Evolutionary conservation across 2,888 invertebrate species (phyloP), one percentile per base, ranked within the genome.

Genomic region (Quadroppia sp.): DNA sequence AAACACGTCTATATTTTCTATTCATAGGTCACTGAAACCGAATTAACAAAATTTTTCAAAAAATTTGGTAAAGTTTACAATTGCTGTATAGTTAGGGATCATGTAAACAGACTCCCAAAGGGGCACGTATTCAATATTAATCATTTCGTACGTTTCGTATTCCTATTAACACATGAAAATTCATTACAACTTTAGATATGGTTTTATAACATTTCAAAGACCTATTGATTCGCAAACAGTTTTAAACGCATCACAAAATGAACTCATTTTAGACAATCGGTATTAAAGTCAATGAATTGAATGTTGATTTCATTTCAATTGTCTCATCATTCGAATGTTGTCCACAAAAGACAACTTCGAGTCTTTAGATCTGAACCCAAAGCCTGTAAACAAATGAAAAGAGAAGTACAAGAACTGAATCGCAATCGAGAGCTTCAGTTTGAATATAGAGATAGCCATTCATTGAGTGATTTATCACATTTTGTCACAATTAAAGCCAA

Each of bases 21-120:
- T 17, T 56, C 28, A n/a, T 42, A 77, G 77, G 76, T 76, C 13
- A 70, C 74, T 4, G 76, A 76, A 70, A 74, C 74, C 40, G 76
- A 76, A 72, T 67, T 77, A 30, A 71, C 74, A 42, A 73, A 76
- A 0, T 75, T 76, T 74, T 77, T 78, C 42, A 48, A 71, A 2
- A 76, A 76, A 64, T 78, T 77, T 73, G 78, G 78, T 13, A 77
- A 75, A 75, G 77, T 78, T n/a, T 73, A 73, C n/a, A 76, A 78
- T 64, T 76, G 77, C 23, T 59, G 76, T 42, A 76, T 77, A 69
- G 75, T 78, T 48, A 75, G 77, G 75, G 78, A 77, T 71, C 77
- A 77, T 32, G 76, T 77, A 25, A 76, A 73, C 71, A 71, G 73
- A 59, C 72, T 42, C 69, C 74, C 76, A 7, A 73, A 76, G 56